Percentiles rank a stretch among this genome's conserved stretches.
phyloP scores from a whole-genome alignment of 2,888 invertebrate genomes.

The Venusia cambrica region DNA sequence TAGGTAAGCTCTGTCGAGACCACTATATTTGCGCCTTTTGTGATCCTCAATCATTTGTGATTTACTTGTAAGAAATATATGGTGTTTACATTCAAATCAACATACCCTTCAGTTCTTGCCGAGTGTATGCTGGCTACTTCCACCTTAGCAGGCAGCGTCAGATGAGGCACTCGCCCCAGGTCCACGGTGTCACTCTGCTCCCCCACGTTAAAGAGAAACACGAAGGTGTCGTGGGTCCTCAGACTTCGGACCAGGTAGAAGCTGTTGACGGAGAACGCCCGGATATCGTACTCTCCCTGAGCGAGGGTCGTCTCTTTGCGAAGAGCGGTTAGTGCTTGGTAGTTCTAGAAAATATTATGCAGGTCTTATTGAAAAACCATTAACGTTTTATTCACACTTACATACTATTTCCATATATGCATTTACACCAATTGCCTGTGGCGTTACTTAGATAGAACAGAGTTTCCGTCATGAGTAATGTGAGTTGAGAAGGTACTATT shows the following conservation, averaged over 20 bases:
- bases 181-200: conserved; percentile 54
- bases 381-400: too few species aligned
- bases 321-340: conserved; percentile 73
- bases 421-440: too few species aligned
- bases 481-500: too few species aligned
- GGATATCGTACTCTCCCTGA: conserved; percentile 63
- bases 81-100: conserved; percentile 3
- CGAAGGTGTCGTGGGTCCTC: conserved; percentile 44
- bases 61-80: too few species aligned
- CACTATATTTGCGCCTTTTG: too few species aligned
- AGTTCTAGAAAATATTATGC: conserved; percentile 67
- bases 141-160: conserved; percentile 45
- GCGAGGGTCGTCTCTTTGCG: conserved; percentile 65
- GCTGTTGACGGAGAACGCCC: conserved; percentile 55
- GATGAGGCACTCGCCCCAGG: conserved; percentile 44
- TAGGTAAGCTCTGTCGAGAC: too few species aligned
- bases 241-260: conserved; percentile 56
- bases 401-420: too few species aligned
- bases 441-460: too few species aligned
- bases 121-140: conserved; percentile 57
- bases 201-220: conserved; percentile 80
- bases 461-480: too few species aligned
- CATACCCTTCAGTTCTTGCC: conserved; percentile 46
- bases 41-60: too few species aligned
- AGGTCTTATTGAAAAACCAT: too few species aligned